Percentiles rank a stretch among this genome's conserved stretches.
phyloP scores from a whole-genome alignment of 2,888 invertebrate genomes.

The Stenolophus ochropezus region DNA sequence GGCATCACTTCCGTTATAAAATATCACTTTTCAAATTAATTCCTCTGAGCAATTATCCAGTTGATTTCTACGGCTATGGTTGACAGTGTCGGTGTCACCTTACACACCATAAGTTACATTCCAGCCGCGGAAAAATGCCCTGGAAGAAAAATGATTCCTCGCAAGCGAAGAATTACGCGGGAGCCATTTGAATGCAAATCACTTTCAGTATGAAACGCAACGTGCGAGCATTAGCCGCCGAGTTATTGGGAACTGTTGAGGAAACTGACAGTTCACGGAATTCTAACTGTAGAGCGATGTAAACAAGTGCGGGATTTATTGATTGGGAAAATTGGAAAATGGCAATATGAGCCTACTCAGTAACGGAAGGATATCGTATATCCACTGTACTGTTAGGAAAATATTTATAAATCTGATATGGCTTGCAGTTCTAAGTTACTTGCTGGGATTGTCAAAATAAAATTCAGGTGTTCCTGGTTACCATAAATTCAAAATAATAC shows the following conservation, averaged over 20 bases:
- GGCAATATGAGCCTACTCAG: background rate
- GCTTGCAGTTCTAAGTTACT: no score
- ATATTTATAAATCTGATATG: no score
- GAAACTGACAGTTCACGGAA: conserved; percentile 43
- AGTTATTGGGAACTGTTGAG: conserved; percentile 45
- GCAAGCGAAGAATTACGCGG: conserved; percentile 36
- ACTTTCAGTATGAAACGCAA: conserved; percentile 43
- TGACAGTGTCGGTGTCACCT: conserved; percentile 31
- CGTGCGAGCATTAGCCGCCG: background rate
- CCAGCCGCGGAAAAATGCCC: conserved; percentile 7
- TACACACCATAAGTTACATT: conserved; percentile 38
- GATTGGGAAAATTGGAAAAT: background rate
- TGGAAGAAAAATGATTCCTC: conserved; percentile 1
- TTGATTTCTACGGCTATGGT: background rate
- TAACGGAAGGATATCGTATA: background rate
- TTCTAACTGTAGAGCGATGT: conserved; percentile 4
- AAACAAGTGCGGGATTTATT: conserved; percentile 22
- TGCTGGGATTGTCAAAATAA: no score
- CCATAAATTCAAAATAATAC: no score
- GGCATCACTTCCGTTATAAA: background rate
- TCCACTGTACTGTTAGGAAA: no score
- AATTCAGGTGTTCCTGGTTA: no score
- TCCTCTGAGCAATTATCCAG: background rate
- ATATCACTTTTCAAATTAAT: background rate
- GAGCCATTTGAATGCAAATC: conserved; percentile 47